A percentile compares a stretch with the other conserved stretches of the same genome.
These are phyloP conservation scores for Parasteatoda lunata DNA, from an alignment of 2,888 invertebrate genomes.

Conservation along the genomic window DNA sequence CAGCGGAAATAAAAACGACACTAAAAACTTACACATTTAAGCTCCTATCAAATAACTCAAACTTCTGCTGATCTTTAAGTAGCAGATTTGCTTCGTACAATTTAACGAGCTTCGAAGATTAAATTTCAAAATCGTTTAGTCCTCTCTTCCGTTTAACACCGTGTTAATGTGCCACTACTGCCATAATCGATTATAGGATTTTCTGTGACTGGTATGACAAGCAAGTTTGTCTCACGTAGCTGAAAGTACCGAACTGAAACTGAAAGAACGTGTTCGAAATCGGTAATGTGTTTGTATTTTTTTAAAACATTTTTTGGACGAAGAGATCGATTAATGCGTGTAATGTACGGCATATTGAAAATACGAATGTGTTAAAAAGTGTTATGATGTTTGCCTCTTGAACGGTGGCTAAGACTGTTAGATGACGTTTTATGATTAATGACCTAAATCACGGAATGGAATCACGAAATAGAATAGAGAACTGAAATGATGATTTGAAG, in stretches of 20 bases:
- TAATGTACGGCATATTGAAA: conserved; percentile 10
- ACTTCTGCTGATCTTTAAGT: background rate
- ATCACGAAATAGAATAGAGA: too few species aligned
- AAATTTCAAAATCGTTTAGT: conserved; percentile 45
- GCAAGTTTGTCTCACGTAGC: conserved; percentile 30
- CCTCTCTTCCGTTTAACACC: background rate
- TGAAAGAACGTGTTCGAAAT: conserved; percentile 37
- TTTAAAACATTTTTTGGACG: conserved; percentile 18
- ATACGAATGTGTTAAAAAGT: conserved; percentile 14
- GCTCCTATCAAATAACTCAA: background rate
- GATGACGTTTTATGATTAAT: too few species aligned
- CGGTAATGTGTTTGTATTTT: conserved; percentile 19
- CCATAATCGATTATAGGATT: conserved; percentile 47
- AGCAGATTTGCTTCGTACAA: conserved; percentile 14
- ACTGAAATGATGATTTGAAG: too few species aligned
- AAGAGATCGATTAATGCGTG: conserved; percentile 23
- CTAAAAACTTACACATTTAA: background rate
- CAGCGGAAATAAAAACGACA: too few species aligned
- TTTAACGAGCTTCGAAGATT: conserved; percentile 40
- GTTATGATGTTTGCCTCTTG: background rate
- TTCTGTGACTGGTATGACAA: conserved; percentile 49
- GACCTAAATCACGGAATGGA: too few species aligned
- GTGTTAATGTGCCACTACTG: conserved; percentile 22
- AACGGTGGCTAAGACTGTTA: too few species aligned
- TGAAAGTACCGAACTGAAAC: conserved; percentile 11